Evolutionary conservation across 2,888 invertebrate genomes (phyloP).

Genomic region (Meliscaeva auricollis): DNA sequence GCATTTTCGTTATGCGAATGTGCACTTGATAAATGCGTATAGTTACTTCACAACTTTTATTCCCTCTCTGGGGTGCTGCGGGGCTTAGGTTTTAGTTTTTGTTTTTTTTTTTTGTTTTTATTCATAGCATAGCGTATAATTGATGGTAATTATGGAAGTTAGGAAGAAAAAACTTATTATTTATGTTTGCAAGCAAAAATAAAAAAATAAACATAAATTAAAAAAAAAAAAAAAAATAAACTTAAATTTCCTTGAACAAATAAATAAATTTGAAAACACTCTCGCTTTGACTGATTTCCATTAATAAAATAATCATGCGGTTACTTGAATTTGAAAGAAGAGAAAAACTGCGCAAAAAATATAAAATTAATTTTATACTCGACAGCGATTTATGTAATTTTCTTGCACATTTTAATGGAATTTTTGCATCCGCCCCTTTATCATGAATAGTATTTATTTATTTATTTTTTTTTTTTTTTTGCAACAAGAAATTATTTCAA

Average conservation of each 20-base stretch:
- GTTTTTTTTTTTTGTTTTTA: constrained; percentile 6
- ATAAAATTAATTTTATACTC: background rate
- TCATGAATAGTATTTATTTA: background rate
- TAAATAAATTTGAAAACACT: constrained; percentile 2
- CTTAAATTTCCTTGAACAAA: background rate
- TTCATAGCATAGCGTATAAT: constrained; percentile 63
- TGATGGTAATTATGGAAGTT: constrained; percentile 65
- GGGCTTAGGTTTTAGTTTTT: background rate
- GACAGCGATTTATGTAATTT: background rate
- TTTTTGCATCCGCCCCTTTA: constrained; percentile 30
- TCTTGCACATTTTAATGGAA: background rate
- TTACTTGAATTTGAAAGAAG: background rate
- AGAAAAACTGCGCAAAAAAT: constrained; percentile 9
- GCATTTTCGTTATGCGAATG: constrained; percentile 69
- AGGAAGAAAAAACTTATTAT: constrained; percentile 35
- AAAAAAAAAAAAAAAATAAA: background rate
- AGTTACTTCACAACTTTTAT: background rate
- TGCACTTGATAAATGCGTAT: constrained; percentile 66
- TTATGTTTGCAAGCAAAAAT: constrained; percentile 20
- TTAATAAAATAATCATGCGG: background rate
- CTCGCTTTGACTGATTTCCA: constrained; percentile 7
- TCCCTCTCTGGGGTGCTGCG: background rate
- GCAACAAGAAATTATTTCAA: background rate
- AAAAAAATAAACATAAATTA: constrained; percentile 31
- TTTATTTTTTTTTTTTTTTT: background rate